These are phyloP conservation scores for Psix sp. DNA, from an alignment of 1,140 invertebrate genomes.

Conservation along the genomic window DNA sequence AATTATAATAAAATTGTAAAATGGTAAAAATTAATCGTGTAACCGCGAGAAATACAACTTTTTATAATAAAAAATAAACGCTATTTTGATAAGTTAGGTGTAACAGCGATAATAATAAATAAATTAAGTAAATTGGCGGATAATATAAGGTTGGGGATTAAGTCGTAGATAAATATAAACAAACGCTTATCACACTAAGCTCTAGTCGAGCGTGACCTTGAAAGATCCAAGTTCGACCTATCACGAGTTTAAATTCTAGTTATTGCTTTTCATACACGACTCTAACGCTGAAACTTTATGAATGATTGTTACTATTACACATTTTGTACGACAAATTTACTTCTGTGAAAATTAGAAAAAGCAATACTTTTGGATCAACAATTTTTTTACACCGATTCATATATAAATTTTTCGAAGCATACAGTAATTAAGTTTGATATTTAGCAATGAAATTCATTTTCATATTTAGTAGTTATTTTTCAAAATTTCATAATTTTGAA, in stretches of 20 bases:
- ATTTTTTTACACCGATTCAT: no score
- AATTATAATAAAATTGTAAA: no score
- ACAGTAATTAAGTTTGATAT: no score
- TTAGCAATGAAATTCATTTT: no score
- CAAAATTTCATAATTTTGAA: no score
- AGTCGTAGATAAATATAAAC: conserved; percentile 15
- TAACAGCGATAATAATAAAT: not conserved
- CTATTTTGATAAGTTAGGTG: not conserved
- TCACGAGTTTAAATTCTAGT: conserved; percentile 74
- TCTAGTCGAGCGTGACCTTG: conserved; percentile 32
- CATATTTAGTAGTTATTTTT: no score
- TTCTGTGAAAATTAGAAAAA: not conserved
- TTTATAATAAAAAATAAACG: no score
- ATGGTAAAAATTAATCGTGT: no score
- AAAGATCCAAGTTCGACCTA: conserved; percentile 55
- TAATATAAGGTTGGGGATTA: no score
- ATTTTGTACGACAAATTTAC: not conserved
- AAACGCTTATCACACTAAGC: conserved; percentile 39
- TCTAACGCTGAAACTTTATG: conserved; percentile 58
- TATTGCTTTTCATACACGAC: conserved; percentile 72
- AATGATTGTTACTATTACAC: not conserved
- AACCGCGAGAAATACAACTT: no score
- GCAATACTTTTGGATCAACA: no score
- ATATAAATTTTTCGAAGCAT: no score
- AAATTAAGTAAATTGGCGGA: not conserved